Conservation (phyloP, 2,888 invertebrate species). For the Cheiracanthium punctorium region DNA sequence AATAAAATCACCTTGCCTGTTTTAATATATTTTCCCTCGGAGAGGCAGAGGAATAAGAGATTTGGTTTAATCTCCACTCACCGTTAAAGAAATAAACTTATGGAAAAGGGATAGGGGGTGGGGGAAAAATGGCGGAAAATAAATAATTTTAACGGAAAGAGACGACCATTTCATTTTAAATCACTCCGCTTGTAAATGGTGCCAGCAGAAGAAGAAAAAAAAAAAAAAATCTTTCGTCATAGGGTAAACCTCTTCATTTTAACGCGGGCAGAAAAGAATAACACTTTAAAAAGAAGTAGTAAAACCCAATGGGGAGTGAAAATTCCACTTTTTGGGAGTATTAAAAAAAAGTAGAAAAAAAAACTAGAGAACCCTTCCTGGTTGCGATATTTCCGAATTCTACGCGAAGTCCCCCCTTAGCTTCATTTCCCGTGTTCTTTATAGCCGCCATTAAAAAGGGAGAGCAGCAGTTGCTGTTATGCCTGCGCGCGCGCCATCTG, state of each 20-base stretch:
- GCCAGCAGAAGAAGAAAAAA: too few relatives aligned
- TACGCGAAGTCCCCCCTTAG: slow-evolving; percentile 3
- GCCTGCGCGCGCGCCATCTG: slow-evolving; percentile 43
- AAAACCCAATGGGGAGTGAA: slow-evolving; percentile 50
- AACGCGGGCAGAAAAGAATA: slow-evolving; percentile 14
- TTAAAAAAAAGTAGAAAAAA: too few relatives aligned
- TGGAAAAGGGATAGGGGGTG: too few relatives aligned
- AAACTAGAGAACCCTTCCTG: slow-evolving; percentile 18
- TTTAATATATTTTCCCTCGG: too few relatives aligned
- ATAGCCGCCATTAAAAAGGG: slow-evolving; percentile 43
- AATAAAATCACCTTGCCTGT: too few relatives aligned
- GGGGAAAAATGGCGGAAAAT: too few relatives aligned
- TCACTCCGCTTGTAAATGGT: neutral
- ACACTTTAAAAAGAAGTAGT: slow-evolving; percentile 29
- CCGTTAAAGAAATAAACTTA: too few relatives aligned
- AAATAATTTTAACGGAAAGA: neutral
- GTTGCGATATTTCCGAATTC: slow-evolving; percentile 41
- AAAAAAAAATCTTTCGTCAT: neutral
- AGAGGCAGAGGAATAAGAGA: too few relatives aligned
- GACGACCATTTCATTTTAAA: neutral
- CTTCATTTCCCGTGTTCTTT: slow-evolving; percentile 27
- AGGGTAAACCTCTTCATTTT: slow-evolving; percentile 28
- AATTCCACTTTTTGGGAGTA: slow-evolving; percentile 30
- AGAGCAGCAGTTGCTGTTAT: neutral
- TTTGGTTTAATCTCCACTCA: too few relatives aligned